Conservation (phyloP, 2,797 vertebrate genomes). For the Siniperca scherzeri region DNA sequence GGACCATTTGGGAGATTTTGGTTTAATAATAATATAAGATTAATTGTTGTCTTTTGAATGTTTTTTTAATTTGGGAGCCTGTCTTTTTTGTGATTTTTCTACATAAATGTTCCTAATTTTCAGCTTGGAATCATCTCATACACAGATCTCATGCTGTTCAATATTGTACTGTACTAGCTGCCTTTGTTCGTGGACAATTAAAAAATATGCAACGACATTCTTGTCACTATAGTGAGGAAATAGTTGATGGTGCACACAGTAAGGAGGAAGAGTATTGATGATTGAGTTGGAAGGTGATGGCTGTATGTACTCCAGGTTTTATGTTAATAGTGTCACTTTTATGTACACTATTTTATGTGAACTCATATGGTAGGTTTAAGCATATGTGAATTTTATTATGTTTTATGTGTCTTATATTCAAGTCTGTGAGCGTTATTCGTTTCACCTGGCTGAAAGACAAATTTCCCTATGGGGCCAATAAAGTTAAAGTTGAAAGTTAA, state of each 20-base stretch:
- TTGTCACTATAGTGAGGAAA: neutral
- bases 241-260: neutral
- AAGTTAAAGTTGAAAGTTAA: constrained; percentile 12
- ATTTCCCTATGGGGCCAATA: constrained; percentile 7
- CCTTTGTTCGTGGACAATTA: neutral
- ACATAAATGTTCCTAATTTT: neutral
- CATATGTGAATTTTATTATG: constrained; percentile 35
- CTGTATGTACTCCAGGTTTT: constrained; percentile 26
- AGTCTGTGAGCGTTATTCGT: neutral
- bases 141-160: neutral
- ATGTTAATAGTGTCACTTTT: constrained; percentile 29
- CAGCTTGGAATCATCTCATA: neutral
- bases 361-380: constrained; percentile 8
- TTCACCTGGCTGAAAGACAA: constrained; percentile 19
- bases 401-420: constrained; percentile 27
- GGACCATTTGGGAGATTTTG: constrained; percentile 53
- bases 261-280: neutral
- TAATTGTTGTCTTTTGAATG: constrained; percentile 2
- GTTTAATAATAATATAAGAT: constrained; percentile 29
- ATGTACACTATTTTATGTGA: constrained; percentile 40
- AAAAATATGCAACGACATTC: neutral
- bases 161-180: neutral
- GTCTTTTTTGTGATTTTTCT: constrained; percentile 7
- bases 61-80: no score
- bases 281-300: neutral